Evolutionary conservation across 2,797 vertebrate species (phyloP).

Genomic region (Sparus aurata): DNA sequence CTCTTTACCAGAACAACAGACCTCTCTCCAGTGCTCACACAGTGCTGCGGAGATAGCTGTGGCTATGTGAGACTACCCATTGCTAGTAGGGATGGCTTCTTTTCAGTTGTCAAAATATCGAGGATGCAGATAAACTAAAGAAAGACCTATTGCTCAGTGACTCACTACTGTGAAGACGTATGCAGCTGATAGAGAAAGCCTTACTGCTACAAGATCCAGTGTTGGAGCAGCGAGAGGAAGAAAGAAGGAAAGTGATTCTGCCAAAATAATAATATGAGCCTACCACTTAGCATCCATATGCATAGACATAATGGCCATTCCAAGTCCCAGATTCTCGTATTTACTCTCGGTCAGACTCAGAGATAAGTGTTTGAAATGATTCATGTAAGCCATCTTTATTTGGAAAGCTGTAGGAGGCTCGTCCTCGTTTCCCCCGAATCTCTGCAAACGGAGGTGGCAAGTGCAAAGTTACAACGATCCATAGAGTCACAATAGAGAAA

Average conservation of each 20-base stretch:
- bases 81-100: no score
- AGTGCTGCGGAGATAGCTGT: no score
- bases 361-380: background rate
- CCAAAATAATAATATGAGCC: background rate
- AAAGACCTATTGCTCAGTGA: background rate
- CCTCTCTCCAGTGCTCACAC: no score
- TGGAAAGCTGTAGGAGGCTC: conserved; percentile 4
- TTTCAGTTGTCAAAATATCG: background rate
- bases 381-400: background rate
- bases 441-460: background rate
- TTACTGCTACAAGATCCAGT: background rate
- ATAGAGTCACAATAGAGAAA: background rate
- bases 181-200: background rate
- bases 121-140: background rate
- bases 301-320: background rate
- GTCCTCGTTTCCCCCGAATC: background rate
- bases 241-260: background rate
- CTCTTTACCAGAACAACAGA: no score
- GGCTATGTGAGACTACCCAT: no score
- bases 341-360: background rate
- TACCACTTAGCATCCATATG: background rate
- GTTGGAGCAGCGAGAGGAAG: background rate
- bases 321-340: background rate
- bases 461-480: background rate
- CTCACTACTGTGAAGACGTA: background rate